Evolutionary conservation across 2,113 vertebrate species (phyloP).

Genomic region (Electrona antarctica): DNA sequence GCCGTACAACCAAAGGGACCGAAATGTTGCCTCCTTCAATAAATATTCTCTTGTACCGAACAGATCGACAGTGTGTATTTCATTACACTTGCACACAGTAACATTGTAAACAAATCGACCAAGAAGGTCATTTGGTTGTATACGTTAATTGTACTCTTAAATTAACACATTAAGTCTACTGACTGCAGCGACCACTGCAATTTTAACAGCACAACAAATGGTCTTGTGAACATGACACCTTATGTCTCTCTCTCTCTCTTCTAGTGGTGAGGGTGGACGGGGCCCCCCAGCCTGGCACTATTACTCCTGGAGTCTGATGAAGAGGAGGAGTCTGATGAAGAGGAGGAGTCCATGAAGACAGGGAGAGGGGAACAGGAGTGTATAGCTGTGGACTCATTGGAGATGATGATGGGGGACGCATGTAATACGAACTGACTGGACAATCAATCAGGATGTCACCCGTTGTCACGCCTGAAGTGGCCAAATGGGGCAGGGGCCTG

Average conservation of each 20-base stretch:
- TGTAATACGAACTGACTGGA: conserved; percentile 29
- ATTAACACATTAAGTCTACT: too few species aligned
- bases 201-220: too few species aligned
- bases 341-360: conserved; percentile 16
- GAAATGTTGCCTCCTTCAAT: too few species aligned
- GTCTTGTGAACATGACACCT: conserved; percentile 18
- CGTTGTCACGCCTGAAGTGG: conserved; percentile 1
- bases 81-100: too few species aligned
- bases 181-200: too few species aligned
- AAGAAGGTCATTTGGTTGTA: too few species aligned
- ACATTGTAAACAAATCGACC: too few species aligned
- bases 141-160: too few species aligned
- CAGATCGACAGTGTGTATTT: too few species aligned
- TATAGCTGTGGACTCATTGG: conserved; percentile 34
- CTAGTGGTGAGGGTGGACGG: conserved; percentile 80
- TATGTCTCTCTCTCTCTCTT: conserved; percentile 25
- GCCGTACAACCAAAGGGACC: too few species aligned
- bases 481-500: conserved; percentile 20
- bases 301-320: conserved; percentile 71
- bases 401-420: conserved; percentile 3
- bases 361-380: conserved; percentile 33
- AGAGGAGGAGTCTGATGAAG: conserved; percentile 55
- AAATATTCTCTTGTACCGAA: too few species aligned
- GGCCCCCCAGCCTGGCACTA: conserved; percentile 63
- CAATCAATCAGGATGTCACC: conserved; percentile 18